Evolutionary conservation across 2,113 vertebrate genomes (phyloP).

Genomic region (Danio rerio): DNA sequence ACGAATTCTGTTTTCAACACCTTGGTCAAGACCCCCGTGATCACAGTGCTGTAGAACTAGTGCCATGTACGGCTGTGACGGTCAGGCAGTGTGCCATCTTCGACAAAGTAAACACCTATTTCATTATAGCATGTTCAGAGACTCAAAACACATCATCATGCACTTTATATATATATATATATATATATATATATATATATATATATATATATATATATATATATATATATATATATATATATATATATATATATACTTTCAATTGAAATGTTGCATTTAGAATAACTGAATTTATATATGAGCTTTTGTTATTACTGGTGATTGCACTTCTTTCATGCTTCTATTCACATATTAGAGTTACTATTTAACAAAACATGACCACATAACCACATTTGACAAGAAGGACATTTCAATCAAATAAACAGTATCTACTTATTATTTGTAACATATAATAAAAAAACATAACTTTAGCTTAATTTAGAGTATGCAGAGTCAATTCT

Average conservation of each 20-base stretch:
- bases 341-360: too few relatives aligned
- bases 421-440: too few relatives aligned
- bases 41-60: conserved; percentile 66
- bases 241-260: neutral
- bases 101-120: neutral
- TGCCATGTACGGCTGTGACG: conserved; percentile 57
- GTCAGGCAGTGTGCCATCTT: conserved; percentile 20
- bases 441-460: too few relatives aligned
- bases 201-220: neutral
- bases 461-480: neutral
- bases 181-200: too few relatives aligned
- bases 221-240: neutral
- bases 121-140: conserved; percentile 1
- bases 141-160: neutral
- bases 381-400: too few relatives aligned
- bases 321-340: neutral
- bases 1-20: conserved; percentile 79
- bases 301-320: neutral
- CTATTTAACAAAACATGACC: too few relatives aligned
- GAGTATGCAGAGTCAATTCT: neutral
- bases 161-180: too few relatives aligned
- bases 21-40: conserved; percentile 63
- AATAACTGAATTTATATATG: neutral
- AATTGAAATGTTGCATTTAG: neutral
- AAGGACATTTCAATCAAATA: too few relatives aligned